Percentiles rank a stretch among this genome's conserved stretches.
Conservation (phyloP, 2,797 vertebrate species). For the Syndactyla subalaris region DNA sequence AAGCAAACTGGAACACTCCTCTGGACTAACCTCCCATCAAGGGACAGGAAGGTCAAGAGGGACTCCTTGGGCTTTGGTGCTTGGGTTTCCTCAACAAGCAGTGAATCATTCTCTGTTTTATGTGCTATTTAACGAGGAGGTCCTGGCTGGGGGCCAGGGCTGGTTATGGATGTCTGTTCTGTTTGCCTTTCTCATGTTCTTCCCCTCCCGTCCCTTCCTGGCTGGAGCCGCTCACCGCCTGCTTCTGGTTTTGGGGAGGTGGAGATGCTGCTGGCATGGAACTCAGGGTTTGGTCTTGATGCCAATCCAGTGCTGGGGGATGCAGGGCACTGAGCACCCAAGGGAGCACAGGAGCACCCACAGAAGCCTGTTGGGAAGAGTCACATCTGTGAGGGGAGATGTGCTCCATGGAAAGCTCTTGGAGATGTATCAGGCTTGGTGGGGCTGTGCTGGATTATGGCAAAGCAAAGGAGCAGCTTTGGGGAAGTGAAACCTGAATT, state of each 20-base stretch:
- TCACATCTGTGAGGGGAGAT: background rate
- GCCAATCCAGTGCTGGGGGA: accelerated
- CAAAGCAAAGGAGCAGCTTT: background rate
- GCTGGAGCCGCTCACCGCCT: background rate
- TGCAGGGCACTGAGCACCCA: background rate
- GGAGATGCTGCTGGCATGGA: background rate
- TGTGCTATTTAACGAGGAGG: background rate
- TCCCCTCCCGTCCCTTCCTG: background rate
- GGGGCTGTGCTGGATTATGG: background rate
- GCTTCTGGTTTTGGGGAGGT: background rate
- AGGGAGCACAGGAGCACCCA: background rate
- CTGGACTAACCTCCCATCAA: background rate
- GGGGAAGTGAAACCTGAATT: background rate
- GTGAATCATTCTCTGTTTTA: background rate
- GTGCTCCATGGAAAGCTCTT: background rate
- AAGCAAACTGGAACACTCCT: background rate
- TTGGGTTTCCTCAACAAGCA: background rate
- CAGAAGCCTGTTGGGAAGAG: background rate
- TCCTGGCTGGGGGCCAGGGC: background rate
- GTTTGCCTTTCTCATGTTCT: constrained; percentile 9
- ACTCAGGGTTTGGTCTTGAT: accelerated
- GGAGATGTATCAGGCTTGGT: background rate
- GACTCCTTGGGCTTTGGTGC: background rate
- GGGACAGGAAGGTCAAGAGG: background rate
- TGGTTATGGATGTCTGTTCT: background rate